Evolutionary conservation across 2,888 invertebrate species (phyloP).

Genomic region (Epiblema foenella): DNA sequence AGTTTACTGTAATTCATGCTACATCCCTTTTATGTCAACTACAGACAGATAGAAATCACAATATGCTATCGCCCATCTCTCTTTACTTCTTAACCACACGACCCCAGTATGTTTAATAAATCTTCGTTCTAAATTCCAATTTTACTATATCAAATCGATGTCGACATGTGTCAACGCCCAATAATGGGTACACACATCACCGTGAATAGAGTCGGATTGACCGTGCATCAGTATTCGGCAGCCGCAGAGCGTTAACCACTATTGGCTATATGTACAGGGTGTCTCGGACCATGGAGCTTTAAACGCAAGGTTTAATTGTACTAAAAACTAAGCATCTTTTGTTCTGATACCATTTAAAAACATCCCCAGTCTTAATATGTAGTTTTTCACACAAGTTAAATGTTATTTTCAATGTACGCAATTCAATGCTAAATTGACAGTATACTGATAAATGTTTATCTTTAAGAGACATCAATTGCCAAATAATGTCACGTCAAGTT

Average conservation of each 20-base stretch:
- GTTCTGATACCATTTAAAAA: too few relatives aligned
- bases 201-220: conserved; percentile 4
- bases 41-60: not conserved
- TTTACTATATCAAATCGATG: conserved; percentile 5
- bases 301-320: too few relatives aligned
- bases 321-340: too few relatives aligned
- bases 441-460: too few relatives aligned
- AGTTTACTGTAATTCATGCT: not conserved
- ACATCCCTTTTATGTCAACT: not conserved
- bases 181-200: conserved; percentile 22
- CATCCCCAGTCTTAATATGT: too few relatives aligned
- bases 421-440: too few relatives aligned
- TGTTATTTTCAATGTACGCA: too few relatives aligned
- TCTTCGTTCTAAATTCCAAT: not conserved
- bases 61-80: not conserved
- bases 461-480: too few relatives aligned
- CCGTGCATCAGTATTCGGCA: conserved; percentile 30
- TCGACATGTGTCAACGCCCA: conserved; percentile 16
- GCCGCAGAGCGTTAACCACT: conserved; percentile 4
- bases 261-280: not conserved
- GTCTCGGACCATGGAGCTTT: too few relatives aligned
- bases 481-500: too few relatives aligned
- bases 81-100: not conserved
- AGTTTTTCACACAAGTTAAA: too few relatives aligned
- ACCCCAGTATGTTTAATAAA: not conserved